phyloP scores from a whole-genome alignment of 2,113 vertebrate species.

The Esox niger region DNA sequence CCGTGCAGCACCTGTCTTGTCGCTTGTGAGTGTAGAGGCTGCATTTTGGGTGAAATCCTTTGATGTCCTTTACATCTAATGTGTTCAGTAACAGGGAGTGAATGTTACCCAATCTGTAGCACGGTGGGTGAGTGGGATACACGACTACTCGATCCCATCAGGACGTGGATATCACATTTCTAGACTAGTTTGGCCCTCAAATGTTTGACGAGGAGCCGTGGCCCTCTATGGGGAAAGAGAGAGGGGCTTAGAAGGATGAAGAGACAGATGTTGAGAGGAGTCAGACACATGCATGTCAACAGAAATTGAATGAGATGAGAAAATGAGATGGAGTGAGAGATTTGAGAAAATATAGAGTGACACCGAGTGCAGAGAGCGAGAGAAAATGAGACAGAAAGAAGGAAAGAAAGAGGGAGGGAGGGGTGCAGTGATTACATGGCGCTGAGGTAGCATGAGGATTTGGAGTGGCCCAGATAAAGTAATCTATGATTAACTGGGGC shows the following conservation, averaged over 20 bases:
- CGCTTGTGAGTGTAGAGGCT: conserved; percentile 1
- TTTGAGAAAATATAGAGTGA: conserved; percentile 3
- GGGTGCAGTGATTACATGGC: conserved; percentile 61
- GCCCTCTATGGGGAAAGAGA: conserved; percentile 57
- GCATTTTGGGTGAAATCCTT: conserved; percentile 27
- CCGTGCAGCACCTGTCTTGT: conserved; percentile 20
- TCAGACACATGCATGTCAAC: no score
- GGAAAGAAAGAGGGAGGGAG: not conserved
- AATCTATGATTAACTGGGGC: conserved; percentile 76
- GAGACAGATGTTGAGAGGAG: not conserved
- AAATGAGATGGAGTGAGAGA: conserved; percentile 24
- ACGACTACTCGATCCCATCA: not conserved
- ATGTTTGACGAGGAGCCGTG: conserved; percentile 66
- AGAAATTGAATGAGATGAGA: conserved; percentile 33
- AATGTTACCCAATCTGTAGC: conserved; percentile 17
- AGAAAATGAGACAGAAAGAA: conserved; percentile 22
- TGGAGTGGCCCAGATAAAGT: conserved; percentile 75
- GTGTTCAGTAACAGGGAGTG: conserved; percentile 7
- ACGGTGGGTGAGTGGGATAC: no score
- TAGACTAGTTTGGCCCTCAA: conserved; percentile 55
- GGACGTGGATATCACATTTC: conserved; percentile 58
- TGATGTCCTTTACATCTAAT: conserved; percentile 7
- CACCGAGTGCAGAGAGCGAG: conserved; percentile 34
- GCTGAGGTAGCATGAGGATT: conserved; percentile 73
- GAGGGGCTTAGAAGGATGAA: conserved; percentile 9